These are phyloP conservation scores for Steinernema scapterisci DNA, from an alignment of 2,888 invertebrate genomes.

Conservation along the genomic window DNA sequence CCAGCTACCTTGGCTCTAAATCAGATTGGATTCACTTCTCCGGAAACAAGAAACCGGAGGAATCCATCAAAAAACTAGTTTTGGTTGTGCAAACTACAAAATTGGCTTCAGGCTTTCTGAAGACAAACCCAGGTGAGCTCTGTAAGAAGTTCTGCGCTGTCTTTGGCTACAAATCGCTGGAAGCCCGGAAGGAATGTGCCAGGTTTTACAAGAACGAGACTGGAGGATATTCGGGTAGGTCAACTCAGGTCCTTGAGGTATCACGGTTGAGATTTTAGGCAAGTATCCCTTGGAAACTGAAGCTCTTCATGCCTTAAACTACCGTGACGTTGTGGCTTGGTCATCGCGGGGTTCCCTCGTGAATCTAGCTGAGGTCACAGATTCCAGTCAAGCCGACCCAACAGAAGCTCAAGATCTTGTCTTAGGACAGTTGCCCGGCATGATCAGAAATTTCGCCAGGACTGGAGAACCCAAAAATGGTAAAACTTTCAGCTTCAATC, in stretches of 20 bases:
- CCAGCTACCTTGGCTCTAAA: too few species aligned
- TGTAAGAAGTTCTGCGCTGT: slow-evolving; percentile 25
- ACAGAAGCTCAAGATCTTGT: too few species aligned
- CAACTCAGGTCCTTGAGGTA: background rate
- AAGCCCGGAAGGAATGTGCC: slow-evolving; percentile 30
- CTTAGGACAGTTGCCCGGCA: too few species aligned
- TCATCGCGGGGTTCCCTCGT: background rate
- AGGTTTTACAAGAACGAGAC: slow-evolving; percentile 32
- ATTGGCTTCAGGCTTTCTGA: background rate
- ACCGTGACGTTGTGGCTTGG: slow-evolving; percentile 32
- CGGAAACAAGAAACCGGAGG: too few species aligned
- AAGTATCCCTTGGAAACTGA: slow-evolving; percentile 31
- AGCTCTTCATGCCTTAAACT: slow-evolving; percentile 37
- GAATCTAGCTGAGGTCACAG: too few species aligned
- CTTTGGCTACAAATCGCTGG: slow-evolving; percentile 33
- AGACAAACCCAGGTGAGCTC: background rate
- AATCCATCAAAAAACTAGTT: slow-evolving; percentile 24
- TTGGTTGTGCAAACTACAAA: slow-evolving; percentile 25
- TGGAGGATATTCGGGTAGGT: background rate
- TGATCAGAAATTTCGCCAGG: background rate
- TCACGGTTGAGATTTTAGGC: background rate
- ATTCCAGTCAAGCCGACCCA: too few species aligned
- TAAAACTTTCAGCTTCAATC: background rate
- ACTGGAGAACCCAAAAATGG: background rate
- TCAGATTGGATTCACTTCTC: too few species aligned